Evolutionary conservation across 2,113 vertebrate genomes (phyloP).

Genomic region (Globicephala melas): DNA sequence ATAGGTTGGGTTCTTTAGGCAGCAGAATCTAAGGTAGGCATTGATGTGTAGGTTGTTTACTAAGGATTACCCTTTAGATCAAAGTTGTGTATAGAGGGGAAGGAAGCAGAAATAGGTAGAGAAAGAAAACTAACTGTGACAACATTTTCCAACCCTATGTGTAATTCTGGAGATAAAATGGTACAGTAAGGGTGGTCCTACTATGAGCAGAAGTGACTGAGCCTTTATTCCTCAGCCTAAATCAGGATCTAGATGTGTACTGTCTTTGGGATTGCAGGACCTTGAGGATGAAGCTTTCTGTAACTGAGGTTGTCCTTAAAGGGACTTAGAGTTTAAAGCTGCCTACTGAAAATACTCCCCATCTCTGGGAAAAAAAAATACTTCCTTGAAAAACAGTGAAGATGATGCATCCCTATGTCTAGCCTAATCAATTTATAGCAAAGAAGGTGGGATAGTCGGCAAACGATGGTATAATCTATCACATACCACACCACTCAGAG

Average conservation of each 20-base stretch:
- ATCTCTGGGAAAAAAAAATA: background rate
- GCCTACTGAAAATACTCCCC: background rate
- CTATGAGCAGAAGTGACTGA: background rate
- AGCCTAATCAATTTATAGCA: background rate
- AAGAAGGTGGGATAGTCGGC: background rate
- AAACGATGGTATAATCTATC: background rate
- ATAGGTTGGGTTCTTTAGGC: background rate
- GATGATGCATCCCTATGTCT: background rate
- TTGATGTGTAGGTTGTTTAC: background rate
- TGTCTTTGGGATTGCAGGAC: fast-evolving
- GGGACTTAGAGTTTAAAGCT: background rate
- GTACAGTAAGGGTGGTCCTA: fast-evolving
- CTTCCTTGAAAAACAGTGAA: background rate
- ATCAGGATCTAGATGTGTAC: background rate
- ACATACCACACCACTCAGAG: too few relatives aligned
- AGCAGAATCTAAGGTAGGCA: background rate
- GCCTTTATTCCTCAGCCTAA: background rate
- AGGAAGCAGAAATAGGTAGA: background rate
- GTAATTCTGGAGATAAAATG: background rate
- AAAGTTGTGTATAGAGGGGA: background rate
- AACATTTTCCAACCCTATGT: background rate
- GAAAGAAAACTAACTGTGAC: background rate
- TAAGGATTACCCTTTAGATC: background rate
- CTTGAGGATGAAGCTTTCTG: background rate
- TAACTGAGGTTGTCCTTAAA: background rate